Evolutionary conservation across 1,140 invertebrate genomes (phyloP).

Genomic region (Lepidurus packardi): DNA sequence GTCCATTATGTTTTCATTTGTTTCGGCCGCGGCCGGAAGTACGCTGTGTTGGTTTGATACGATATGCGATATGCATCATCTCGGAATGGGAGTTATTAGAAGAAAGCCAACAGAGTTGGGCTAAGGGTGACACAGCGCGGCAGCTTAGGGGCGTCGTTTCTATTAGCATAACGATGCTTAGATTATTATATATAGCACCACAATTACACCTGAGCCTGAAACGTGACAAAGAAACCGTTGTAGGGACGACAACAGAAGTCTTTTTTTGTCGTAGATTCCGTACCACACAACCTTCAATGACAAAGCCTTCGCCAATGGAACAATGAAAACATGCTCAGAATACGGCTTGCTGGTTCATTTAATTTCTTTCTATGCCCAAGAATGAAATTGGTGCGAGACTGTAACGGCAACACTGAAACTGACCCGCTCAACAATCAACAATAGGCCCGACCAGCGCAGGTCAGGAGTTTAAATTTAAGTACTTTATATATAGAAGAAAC

Average conservation of each 20-base stretch:
- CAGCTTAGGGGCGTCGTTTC: not conserved
- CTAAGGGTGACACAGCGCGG: not conserved
- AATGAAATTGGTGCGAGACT: not conserved
- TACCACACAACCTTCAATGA: not conserved
- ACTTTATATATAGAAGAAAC: not conserved
- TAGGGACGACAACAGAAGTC: not conserved
- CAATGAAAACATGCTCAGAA: not conserved
- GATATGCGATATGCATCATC: conserved; percentile 21
- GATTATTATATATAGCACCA: not conserved
- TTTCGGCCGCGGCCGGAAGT: conserved; percentile 7
- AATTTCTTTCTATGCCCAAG: not conserved
- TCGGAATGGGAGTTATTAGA: not conserved
- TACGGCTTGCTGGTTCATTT: not conserved
- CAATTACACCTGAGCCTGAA: not conserved
- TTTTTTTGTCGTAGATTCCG: too few species aligned
- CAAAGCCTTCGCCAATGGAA: not conserved
- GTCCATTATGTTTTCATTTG: conserved; percentile 19
- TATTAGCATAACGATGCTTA: not conserved
- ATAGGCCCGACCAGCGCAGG: not conserved
- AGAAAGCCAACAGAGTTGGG: not conserved
- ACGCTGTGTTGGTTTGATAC: not conserved
- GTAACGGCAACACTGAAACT: not conserved
- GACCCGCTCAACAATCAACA: not conserved
- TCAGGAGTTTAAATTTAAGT: too few species aligned
- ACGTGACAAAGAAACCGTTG: not conserved